Conservation (phyloP, 2,797 vertebrate species). For the Premnoplex brunnescens region DNA sequence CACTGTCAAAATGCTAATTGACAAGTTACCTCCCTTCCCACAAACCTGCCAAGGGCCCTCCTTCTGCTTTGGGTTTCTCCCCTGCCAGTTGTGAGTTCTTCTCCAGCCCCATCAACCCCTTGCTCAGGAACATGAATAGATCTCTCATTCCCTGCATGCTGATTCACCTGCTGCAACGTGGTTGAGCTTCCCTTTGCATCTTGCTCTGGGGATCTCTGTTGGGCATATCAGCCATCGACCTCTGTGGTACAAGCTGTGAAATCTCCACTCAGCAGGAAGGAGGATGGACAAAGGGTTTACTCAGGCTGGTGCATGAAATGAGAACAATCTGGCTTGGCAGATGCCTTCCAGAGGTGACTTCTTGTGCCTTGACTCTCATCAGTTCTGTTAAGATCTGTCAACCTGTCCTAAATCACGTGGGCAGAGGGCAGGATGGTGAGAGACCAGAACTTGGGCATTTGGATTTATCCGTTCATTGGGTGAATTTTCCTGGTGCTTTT, state of each 20-base stretch:
- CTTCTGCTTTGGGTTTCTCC: not conserved
- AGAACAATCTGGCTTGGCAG: not conserved
- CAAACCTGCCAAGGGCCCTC: not conserved
- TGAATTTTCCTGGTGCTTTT: not conserved
- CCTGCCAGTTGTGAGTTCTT: not conserved
- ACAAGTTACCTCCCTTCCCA: not conserved
- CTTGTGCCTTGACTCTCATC: not conserved
- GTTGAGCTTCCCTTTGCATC: not conserved
- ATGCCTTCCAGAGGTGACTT: not conserved
- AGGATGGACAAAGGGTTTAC: not conserved
- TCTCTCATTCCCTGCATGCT: not conserved
- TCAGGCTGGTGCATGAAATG: not conserved
- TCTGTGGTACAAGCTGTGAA: fast-evolving
- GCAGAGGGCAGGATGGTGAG: not conserved
- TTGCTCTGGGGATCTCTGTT: not conserved
- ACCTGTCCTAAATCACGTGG: not conserved
- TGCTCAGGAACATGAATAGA: not conserved
- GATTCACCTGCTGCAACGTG: not conserved
- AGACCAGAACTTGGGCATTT: not conserved
- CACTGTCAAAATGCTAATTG: not conserved
- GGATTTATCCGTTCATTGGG: not conserved
- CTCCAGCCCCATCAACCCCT: not conserved
- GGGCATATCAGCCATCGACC: fast-evolving
- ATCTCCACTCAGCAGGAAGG: not conserved
- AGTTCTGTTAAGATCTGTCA: not conserved